phyloP scores from a whole-genome alignment of 2,113 vertebrate genomes.

The Butorides virescens region DNA sequence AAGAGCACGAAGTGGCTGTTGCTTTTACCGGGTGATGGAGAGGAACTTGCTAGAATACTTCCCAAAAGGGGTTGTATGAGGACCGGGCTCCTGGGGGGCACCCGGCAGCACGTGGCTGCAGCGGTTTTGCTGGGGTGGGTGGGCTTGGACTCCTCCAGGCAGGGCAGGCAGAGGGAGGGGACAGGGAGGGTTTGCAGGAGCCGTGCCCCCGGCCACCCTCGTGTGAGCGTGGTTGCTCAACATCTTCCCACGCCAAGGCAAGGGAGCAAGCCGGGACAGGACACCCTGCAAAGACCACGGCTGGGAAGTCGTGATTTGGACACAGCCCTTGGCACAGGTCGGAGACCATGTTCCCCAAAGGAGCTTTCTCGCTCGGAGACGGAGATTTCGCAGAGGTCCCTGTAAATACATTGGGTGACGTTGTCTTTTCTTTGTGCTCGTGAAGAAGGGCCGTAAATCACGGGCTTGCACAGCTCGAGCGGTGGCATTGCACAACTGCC shows the following conservation, averaged over 20 bases:
- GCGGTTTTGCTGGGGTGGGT: neutral
- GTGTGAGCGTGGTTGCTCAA: fast-evolving
- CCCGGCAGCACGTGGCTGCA: fast-evolving
- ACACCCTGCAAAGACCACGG: neutral
- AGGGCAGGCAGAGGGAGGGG: neutral
- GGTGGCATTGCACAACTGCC: neutral
- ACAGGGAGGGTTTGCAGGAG: neutral
- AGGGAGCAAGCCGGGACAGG: neutral
- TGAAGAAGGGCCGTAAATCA: neutral
- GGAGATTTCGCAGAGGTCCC: neutral
- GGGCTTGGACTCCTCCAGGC: neutral
- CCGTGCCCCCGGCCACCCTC: fast-evolving
- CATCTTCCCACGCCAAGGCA: neutral
- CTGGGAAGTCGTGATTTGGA: neutral
- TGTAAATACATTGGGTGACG: neutral
- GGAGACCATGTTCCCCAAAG: neutral
- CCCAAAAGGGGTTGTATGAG: neutral
- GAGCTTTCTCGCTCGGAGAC: neutral
- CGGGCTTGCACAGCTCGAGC: fast-evolving
- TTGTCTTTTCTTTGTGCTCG: neutral
- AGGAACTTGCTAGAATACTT: neutral
- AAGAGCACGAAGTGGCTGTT: fast-evolving
- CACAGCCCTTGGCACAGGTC: fast-evolving
- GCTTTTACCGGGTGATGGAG: neutral
- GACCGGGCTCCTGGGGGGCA: neutral